Percentiles rank a stretch among this genome's conserved stretches.
phyloP scores from a whole-genome alignment of 2,113 vertebrate species.

The Lepus americanus region DNA sequence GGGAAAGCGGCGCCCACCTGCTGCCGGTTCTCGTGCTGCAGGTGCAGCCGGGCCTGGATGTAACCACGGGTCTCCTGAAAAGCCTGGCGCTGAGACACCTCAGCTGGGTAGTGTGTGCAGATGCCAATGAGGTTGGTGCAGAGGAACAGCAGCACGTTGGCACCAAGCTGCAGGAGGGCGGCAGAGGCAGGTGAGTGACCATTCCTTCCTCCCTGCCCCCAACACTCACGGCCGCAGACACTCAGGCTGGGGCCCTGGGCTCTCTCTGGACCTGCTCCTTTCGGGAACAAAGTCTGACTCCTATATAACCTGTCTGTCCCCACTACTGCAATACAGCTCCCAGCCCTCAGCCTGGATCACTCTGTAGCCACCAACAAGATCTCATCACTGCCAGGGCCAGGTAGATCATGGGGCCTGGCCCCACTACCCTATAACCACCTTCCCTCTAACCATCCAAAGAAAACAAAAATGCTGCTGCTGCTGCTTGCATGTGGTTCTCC shows the following conservation, averaged over 20 bases:
- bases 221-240: neutral
- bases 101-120: slow-evolving; percentile 97
- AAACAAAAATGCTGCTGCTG: neutral
- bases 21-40: slow-evolving; percentile 97
- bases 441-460: neutral
- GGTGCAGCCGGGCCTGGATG: slow-evolving; percentile 96
- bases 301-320: neutral
- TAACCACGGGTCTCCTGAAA: slow-evolving; percentile 98
- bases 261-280: neutral
- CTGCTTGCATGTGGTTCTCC: neutral
- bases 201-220: neutral
- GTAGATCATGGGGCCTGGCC: neutral
- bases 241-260: neutral
- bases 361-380: slow-evolving; percentile 18
- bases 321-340: neutral
- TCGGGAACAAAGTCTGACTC: neutral
- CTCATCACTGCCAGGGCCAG: slow-evolving; percentile 33
- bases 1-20: slow-evolving; percentile 88
- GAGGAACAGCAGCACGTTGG: slow-evolving; percentile 96
- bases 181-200: neutral
- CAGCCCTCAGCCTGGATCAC: neutral
- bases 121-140: slow-evolving; percentile 98
- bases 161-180: slow-evolving; percentile 90
- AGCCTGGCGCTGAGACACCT: slow-evolving; percentile 98
- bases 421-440: neutral